Evolutionary conservation across 2,888 invertebrate genomes (phyloP).

Genomic region (Pecten maximus): DNA sequence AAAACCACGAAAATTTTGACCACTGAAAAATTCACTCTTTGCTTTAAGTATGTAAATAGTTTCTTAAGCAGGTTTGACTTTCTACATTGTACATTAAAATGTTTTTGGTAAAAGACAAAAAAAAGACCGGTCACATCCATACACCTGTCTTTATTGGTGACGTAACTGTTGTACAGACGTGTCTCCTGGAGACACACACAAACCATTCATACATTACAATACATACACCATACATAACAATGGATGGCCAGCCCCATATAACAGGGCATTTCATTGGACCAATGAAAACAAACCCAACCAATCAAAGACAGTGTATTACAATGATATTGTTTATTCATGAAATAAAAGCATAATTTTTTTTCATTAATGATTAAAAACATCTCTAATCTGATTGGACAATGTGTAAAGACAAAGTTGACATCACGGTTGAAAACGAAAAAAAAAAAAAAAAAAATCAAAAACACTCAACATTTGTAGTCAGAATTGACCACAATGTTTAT

Average conservation of each 20-base stretch:
- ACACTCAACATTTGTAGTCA: not conserved
- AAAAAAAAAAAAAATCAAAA: not conserved
- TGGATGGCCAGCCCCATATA: constrained; percentile 28
- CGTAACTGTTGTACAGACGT: not conserved
- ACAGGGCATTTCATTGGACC: constrained; percentile 20
- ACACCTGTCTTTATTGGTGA: constrained; percentile 22
- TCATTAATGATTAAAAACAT: constrained; percentile 35
- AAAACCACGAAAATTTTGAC: no score
- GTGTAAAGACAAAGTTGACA: constrained; percentile 1
- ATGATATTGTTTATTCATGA: constrained; percentile 35
- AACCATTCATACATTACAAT: constrained; percentile 27
- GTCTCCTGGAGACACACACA: constrained; percentile 7
- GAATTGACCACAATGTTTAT: not conserved
- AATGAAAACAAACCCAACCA: constrained; percentile 5
- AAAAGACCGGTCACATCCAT: not conserved
- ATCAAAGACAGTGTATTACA: constrained; percentile 35
- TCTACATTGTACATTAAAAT: no score
- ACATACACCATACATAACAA: constrained; percentile 25
- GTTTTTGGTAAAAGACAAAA: not conserved
- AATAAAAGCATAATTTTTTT: constrained; percentile 9
- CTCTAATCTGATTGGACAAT: constrained; percentile 18
- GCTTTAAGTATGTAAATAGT: no score
- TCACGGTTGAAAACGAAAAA: not conserved
- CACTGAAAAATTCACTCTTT: no score
- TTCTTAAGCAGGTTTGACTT: not conserved